Evolutionary conservation across 2,888 invertebrate species (phyloP), one percentile per base, ranked within the genome.

Genomic region (Xestia xanthographa): DNA sequence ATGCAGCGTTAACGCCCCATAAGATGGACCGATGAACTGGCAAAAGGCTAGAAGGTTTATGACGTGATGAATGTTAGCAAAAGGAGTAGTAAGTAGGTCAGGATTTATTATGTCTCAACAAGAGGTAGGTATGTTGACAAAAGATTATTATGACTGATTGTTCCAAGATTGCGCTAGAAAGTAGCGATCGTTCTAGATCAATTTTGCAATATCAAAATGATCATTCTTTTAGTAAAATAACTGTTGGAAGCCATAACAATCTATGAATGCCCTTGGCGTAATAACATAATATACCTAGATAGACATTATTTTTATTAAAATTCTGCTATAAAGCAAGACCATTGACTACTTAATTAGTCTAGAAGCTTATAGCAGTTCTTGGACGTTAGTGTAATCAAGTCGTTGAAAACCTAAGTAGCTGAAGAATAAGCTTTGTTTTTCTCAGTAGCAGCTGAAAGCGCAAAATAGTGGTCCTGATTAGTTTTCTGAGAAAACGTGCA

Each of bases 151-250:
- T 34, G 60, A 20, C 34, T 60, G 6, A 60, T 34, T 34, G 29
- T 29, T 58, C 9, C 20, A 20, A 58, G 58, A 29, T 29, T 29
- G 3, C 29, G 11, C 11, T 60, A 20, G 20, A 60, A 34, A 34
- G 5, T 60, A 20, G 34, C 20, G 20, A 60, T 34, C 34, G 11
- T 4, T 56, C 5, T 34, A 12, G 43, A 53, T n/a, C 2, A 72
- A 69, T 50, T 1, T 71, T 53, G 29, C 67, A 38, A 22, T 29
- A n/a, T n/a, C 45, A 22, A 69, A 70, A 71, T 72, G 22, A 20
- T 8, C 9, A 43, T 56, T 53, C 53, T 56, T 8, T 71, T 20
- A 38, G 9, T 14, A 72, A 38, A 34, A 11, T 3, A 50, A n/a
- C 50, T 20, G 29, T 60, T 34, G 29, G 5, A 34, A 73, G 48